Conservation (phyloP, 2,113 vertebrate genomes). For the Megaceryle maxima region DNA sequence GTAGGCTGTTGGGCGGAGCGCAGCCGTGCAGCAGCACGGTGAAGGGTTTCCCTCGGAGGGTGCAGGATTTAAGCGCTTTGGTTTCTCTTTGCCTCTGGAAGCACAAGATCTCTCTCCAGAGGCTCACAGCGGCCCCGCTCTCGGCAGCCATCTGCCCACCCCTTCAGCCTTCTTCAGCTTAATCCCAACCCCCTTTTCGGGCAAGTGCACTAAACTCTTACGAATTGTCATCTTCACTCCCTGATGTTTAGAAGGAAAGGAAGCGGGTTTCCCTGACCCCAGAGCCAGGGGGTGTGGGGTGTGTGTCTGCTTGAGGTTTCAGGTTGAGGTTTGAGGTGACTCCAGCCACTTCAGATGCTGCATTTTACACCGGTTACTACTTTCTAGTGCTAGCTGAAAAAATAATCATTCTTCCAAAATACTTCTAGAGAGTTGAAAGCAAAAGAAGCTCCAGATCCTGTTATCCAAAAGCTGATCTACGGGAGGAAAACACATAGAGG, state of each 20-base stretch:
- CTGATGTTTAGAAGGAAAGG: not conserved
- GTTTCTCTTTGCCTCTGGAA: not conserved
- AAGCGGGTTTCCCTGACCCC: not conserved
- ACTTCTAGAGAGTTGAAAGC: fast-evolving
- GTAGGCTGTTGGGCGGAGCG: fast-evolving
- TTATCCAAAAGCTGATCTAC: not conserved
- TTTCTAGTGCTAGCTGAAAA: not conserved
- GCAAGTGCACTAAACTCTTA: not conserved
- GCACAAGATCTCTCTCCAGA: not conserved
- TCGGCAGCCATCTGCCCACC: not conserved
- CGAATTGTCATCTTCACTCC: not conserved
- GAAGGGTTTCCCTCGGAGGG: not conserved
- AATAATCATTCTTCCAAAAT: not conserved
- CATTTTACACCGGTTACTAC: fast-evolving
- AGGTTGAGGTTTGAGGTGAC: not conserved
- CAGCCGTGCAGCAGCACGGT: fast-evolving
- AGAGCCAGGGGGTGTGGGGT: too few species aligned
- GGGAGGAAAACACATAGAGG: fast-evolving
- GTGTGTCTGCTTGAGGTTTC: not conserved
- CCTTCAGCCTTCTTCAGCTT: not conserved
- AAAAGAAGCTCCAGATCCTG: fast-evolving
- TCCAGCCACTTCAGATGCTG: not conserved
- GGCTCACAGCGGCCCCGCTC: not conserved
- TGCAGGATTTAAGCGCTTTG: not conserved
- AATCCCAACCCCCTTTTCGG: not conserved